These are phyloP conservation scores for Cylloceria caligata DNA, from an alignment of 2,888 invertebrate genomes.

Conservation along the genomic window DNA sequence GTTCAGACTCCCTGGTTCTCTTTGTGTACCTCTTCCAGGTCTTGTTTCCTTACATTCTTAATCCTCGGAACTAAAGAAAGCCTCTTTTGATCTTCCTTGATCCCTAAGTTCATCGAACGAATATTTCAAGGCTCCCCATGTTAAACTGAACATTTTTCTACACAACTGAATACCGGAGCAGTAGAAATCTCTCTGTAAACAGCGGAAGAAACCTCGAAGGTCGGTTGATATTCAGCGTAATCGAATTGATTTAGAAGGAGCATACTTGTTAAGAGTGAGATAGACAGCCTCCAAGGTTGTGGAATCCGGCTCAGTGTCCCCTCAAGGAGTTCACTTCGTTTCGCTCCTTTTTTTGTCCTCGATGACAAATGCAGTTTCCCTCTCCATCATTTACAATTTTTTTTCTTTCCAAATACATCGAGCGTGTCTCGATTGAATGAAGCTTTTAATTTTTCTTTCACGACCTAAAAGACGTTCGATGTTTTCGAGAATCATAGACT, in stretches of 20 bases:
- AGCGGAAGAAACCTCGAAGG: conserved; percentile 50
- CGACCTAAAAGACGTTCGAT: not conserved
- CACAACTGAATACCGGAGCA: not conserved
- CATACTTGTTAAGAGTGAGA: conserved; percentile 24
- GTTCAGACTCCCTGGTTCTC: not conserved
- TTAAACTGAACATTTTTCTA: conserved; percentile 21
- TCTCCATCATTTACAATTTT: conserved; percentile 1
- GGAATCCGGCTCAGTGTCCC: conserved; percentile 31
- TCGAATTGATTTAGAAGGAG: conserved; percentile 48
- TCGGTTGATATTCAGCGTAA: conserved; percentile 53
- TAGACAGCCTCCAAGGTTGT: conserved; percentile 44
- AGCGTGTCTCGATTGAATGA: conserved; percentile 1
- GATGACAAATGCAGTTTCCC: conserved; percentile 47
- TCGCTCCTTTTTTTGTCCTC: conserved; percentile 44
- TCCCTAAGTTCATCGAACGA: conserved; percentile 37
- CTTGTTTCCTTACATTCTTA: not conserved
- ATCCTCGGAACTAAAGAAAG: not conserved
- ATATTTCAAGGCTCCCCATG: conserved; percentile 19
- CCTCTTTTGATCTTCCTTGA: not conserved
- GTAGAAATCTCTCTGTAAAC: conserved; percentile 20
- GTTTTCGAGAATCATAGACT: not conserved
- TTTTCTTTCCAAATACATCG: conserved; percentile 14
- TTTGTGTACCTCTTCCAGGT: not conserved
- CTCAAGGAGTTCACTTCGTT: conserved; percentile 39
- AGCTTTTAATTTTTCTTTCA: conserved; percentile 18